Conservation (phyloP, 1,140 invertebrate species). For the Ladona fulva region DNA sequence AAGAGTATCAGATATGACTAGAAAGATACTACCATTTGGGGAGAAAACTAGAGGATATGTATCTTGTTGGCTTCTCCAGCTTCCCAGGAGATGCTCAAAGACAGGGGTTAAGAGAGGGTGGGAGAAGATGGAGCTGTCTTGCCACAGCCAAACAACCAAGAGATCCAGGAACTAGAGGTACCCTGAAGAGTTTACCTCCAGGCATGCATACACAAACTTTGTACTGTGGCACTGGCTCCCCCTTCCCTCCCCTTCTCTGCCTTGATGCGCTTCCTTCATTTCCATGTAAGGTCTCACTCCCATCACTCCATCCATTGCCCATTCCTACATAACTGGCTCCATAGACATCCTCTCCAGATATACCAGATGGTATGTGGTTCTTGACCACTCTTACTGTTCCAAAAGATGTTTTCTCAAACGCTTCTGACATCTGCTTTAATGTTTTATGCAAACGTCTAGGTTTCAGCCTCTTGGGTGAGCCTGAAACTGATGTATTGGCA, state of each 20-base stretch:
- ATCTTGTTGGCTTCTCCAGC: too few species aligned
- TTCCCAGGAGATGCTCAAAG: neutral
- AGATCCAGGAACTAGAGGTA: slow-evolving; percentile 30
- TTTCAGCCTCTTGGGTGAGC: neutral
- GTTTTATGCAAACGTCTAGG: neutral
- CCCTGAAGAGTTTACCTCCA: slow-evolving; percentile 65
- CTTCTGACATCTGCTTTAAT: neutral
- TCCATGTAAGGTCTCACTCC: too few species aligned
- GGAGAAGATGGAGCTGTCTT: neutral
- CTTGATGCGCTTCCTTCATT: neutral
- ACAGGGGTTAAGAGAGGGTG: neutral
- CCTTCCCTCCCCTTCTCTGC: neutral
- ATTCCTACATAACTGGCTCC: too few species aligned
- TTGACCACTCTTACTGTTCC: too few species aligned
- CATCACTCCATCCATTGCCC: too few species aligned
- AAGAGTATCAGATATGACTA: too few species aligned
- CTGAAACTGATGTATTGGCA: neutral
- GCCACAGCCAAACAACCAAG: neutral
- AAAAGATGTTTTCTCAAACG: neutral
- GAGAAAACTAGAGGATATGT: too few species aligned
- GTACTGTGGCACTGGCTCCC: slow-evolving; percentile 44
- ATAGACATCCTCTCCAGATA: too few species aligned
- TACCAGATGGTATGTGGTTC: too few species aligned
- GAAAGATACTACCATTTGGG: too few species aligned
- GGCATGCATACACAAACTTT: slow-evolving; percentile 86